phyloP scores from a whole-genome alignment of 2,888 invertebrate species.

The Clistopyga incitator region DNA sequence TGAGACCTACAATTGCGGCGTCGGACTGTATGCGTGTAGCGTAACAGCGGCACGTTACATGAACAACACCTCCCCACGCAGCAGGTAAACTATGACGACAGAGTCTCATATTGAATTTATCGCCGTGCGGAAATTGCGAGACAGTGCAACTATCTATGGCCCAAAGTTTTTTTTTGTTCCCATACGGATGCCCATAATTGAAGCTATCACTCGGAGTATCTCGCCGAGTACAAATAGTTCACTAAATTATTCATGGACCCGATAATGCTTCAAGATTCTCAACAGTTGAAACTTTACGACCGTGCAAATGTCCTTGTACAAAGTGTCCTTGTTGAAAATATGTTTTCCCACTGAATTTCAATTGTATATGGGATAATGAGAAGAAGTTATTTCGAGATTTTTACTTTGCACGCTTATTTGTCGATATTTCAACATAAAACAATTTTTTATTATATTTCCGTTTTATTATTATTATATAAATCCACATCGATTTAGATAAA shows the following conservation, averaged over 20 bases:
- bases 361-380: too few relatives aligned
- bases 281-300: background rate
- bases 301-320: background rate
- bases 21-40: conserved; percentile 8
- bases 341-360: background rate
- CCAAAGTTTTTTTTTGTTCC: conserved; percentile 28
- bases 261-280: background rate
- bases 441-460: too few relatives aligned
- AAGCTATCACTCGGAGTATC: background rate
- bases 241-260: conserved; percentile 7
- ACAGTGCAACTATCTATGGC: conserved; percentile 6
- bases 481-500: too few relatives aligned
- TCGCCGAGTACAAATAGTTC: background rate
- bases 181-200: background rate
- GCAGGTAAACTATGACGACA: conserved; percentile 17
- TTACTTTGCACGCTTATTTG: too few relatives aligned
- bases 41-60: conserved; percentile 28
- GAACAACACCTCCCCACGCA: conserved; percentile 12
- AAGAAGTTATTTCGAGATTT: too few relatives aligned
- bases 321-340: background rate
- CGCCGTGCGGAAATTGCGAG: conserved; percentile 46
- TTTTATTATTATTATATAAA: too few relatives aligned
- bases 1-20: background rate
- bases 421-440: too few relatives aligned
- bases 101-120: conserved; percentile 55